Base-by-base conservation (phyloP, 2,888 invertebrate species). In the Eristalis tenax region DNA sequence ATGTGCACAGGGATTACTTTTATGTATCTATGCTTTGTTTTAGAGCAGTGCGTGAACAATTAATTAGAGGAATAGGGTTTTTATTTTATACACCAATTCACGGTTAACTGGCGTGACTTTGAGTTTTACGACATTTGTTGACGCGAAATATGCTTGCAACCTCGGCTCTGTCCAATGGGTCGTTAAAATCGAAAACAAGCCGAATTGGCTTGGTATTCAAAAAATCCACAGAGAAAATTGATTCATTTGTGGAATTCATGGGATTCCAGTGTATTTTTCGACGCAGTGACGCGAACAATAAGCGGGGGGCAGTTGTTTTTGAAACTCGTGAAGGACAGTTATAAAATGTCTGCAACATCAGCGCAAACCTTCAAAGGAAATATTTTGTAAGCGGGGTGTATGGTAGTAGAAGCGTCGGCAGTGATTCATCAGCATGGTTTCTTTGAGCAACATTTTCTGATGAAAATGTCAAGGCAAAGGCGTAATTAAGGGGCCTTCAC, bases 11-110 rank as follows among this genome's bases (percentile, higher is more conserved):
- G 64, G 50, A 50, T 50, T 50, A 50, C 38, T 50, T 66, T 79
- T 40, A 65, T 73, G 59, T 26, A 11, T 18, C 26, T 50, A 1
- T 50, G 61, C 50, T 74, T 61, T 77, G 50, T 69, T 74, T 68
- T 56, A 63, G 68, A 63, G 63, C 56, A 68, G 40, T 80, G 80
- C 74, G 80, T 80, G 80, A 74, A 74, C 80, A 74, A 80, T 80
- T 74, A 80, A 74, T 80, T 80, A 80, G 80, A 50, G 38, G 40
- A 73, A 80, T 80, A 15, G 66, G 50, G 68, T 22, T 80, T 74
- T 80, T 73, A 74, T 80, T 74, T 80, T 73, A 74, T 68, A 56
- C 56, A 38, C 50, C 66, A 68, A 63, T 65, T 56, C 50, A 18
- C 64, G 63, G 61, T 63, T 77, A 77, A 77, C 77, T 63, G 69